Percentiles rank a stretch among this genome's conserved stretches.
Conservation (phyloP, 1,140 invertebrate genomes). For the Glossosoma conforme region DNA sequence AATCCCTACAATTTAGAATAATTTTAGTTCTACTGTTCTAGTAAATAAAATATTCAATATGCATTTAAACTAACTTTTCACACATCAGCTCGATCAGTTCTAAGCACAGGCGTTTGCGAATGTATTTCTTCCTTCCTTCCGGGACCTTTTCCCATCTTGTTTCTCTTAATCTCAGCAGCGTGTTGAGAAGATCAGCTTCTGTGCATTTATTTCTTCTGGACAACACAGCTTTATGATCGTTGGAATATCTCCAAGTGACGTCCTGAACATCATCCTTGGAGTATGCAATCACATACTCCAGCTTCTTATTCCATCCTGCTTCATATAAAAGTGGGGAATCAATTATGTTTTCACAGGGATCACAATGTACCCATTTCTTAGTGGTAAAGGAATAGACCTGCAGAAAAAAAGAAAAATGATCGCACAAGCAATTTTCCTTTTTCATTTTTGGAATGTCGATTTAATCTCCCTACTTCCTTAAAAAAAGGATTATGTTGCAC, state of each 20-base stretch:
- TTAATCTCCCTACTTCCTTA: no score
- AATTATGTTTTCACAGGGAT: slow-evolving; percentile 87
- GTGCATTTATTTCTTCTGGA: slow-evolving; percentile 52
- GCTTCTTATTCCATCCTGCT: slow-evolving; percentile 81
- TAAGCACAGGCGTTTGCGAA: slow-evolving; percentile 48
- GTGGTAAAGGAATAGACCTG: slow-evolving; percentile 64
- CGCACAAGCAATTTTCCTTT: no score
- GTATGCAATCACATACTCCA: slow-evolving; percentile 85
- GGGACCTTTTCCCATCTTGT: slow-evolving; percentile 48
- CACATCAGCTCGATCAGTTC: slow-evolving; percentile 56
- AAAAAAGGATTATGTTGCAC: no score
- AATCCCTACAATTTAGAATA: no score
- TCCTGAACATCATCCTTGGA: slow-evolving; percentile 90
- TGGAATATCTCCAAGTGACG: slow-evolving; percentile 92
- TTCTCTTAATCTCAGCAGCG: slow-evolving; percentile 45
- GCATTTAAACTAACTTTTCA: slow-evolving; percentile 40
- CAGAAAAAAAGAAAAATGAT: slow-evolving; percentile 13
- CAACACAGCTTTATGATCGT: slow-evolving; percentile 56
- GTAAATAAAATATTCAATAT: slow-evolving; percentile 5
- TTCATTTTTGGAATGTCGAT: no score
- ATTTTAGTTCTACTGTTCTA: no score
- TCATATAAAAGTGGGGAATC: slow-evolving; percentile 92
- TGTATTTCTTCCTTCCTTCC: slow-evolving; percentile 43
- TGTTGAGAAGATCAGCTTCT: slow-evolving; percentile 56
- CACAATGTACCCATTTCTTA: slow-evolving; percentile 87